phyloP scores from a whole-genome alignment of 2,888 invertebrate species.

The Chaetogeoica ovagalla region DNA sequence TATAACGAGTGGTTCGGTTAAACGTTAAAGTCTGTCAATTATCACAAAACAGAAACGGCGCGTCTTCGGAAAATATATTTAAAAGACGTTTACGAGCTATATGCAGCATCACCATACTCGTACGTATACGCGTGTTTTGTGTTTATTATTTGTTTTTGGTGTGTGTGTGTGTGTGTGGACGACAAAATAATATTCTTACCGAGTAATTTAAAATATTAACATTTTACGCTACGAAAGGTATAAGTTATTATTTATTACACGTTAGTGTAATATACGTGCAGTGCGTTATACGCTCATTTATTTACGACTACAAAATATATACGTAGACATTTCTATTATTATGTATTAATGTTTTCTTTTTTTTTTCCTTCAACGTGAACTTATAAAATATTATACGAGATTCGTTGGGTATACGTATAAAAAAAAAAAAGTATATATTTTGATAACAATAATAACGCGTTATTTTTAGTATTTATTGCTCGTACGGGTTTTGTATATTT shows the following conservation, averaged over 20 bases:
- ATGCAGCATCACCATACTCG: too few relatives aligned
- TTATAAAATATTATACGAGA: background rate
- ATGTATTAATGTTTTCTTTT: background rate
- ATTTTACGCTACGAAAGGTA: slow-evolving; percentile 12
- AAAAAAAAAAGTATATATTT: background rate
- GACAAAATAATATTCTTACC: slow-evolving; percentile 2
- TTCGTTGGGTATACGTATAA: background rate
- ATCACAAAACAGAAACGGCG: slow-evolving; percentile 4
- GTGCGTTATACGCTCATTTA: background rate
- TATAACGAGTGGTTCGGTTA: background rate
- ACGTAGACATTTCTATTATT: slow-evolving; percentile 20
- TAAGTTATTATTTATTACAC: slow-evolving; percentile 14
- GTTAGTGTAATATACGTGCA: background rate
- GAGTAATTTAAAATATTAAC: slow-evolving; percentile 30
- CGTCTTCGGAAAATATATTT: slow-evolving; percentile 3
- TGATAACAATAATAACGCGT: slow-evolving; percentile 3
- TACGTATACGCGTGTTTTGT: background rate
- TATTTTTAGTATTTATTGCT: background rate
- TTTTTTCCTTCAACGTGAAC: background rate
- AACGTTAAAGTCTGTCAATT: slow-evolving; percentile 4
- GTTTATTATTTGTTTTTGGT: slow-evolving; percentile 14
- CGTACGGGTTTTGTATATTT: background rate
- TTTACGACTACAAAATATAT: slow-evolving; percentile 15
- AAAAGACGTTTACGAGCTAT: slow-evolving; percentile 7
- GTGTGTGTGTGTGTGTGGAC: background rate